Evolutionary conservation across 1,140 invertebrate genomes (phyloP), one percentile per base, ranked within the genome.

Genomic region (Platorchestia sp.): DNA sequence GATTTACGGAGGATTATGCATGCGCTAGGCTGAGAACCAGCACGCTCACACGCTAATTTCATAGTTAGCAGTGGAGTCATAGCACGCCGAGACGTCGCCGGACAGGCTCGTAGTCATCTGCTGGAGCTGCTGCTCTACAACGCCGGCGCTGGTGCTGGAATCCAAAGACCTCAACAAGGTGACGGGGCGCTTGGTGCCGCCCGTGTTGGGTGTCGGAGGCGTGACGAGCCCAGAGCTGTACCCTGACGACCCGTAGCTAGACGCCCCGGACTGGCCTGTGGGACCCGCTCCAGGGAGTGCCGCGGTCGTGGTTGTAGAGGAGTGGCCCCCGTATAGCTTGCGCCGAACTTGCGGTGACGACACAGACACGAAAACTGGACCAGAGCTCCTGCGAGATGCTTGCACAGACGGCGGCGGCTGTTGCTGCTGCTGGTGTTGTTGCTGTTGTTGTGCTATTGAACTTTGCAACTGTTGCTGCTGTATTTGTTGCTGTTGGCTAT

Each of bases 81-180:
- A 95, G 95, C 45, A 95, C 95, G 45, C 95, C 95, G 95, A 89
- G 90, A 45, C 95, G 87, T 75, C 41, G 96, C 95, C 90, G 95
- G 96, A 95, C 93, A 95, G 89, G 95, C 95, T 95, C 95, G 87
- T 44, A 95, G 53, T 95, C 96, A 87, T 95, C 95, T 42, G 95
- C 95, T 95, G 95, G 95, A 93, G 91, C 96, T 75, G 95, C 95
- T 95, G 95, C 95, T 89, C 90, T 96, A 86, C 89, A 95, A 96
- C 95, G 90, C 44, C 59, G 75, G 97, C 96, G 95, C 97, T 96
- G 97, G 99, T 98, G 95, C 98, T 98, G 98, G 99, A 98, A 97
- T 99, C 99, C 43, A 99, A 97, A 16, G 99, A 99, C 96, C 98
- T 98, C 44, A 99, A 98, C 97, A 99, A 99, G 59, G 99, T 99